A percentile compares a stretch with the other conserved stretches of the same genome.
Evolutionary conservation across 2,113 vertebrate species (phyloP).

Genomic region (Syngnathus scovelli): DNA sequence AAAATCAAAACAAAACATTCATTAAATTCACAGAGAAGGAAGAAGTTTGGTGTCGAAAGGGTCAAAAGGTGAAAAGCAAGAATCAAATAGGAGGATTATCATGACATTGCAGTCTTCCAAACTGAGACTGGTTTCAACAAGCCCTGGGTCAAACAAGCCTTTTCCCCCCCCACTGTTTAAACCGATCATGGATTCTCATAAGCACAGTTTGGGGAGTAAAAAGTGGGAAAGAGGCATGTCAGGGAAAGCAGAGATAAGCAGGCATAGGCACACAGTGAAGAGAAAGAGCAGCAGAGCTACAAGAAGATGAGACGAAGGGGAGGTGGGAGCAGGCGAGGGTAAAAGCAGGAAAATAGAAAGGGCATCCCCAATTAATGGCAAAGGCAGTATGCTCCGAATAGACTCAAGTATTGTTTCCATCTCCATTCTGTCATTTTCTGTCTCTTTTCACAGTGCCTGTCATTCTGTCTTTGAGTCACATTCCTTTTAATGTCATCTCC

Average conservation of each 20-base stretch:
- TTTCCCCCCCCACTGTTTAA: slow-evolving; percentile 38
- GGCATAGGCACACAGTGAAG: slow-evolving; percentile 5
- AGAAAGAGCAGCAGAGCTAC: slow-evolving; percentile 13
- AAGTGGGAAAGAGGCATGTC: not conserved
- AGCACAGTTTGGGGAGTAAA: not conserved
- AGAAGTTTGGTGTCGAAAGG: not conserved
- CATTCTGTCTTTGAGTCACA: slow-evolving; percentile 47
- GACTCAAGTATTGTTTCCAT: slow-evolving; percentile 29
- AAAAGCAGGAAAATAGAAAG: slow-evolving; percentile 7
- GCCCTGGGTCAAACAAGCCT: slow-evolving; percentile 40
- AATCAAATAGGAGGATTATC: too few species aligned
- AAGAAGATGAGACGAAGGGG: not conserved
- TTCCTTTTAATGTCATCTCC: slow-evolving; percentile 45
- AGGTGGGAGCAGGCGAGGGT: not conserved
- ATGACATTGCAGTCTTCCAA: too few species aligned
- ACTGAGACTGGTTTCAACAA: slow-evolving; percentile 50
- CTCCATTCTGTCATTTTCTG: slow-evolving; percentile 16
- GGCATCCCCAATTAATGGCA: slow-evolving; percentile 38
- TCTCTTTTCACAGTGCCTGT: slow-evolving; percentile 44
- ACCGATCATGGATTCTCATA: not conserved
- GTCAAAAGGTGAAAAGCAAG: slow-evolving; percentile 19
- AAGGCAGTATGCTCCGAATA: slow-evolving; percentile 29
- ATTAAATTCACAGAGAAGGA: slow-evolving; percentile 24
- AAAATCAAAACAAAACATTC: slow-evolving; percentile 14
- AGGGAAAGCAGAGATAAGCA: not conserved